Percentiles rank a stretch among this genome's conserved stretches.
Evolutionary conservation across 2,888 invertebrate species (phyloP).

Genomic region (Acleris cristana): DNA sequence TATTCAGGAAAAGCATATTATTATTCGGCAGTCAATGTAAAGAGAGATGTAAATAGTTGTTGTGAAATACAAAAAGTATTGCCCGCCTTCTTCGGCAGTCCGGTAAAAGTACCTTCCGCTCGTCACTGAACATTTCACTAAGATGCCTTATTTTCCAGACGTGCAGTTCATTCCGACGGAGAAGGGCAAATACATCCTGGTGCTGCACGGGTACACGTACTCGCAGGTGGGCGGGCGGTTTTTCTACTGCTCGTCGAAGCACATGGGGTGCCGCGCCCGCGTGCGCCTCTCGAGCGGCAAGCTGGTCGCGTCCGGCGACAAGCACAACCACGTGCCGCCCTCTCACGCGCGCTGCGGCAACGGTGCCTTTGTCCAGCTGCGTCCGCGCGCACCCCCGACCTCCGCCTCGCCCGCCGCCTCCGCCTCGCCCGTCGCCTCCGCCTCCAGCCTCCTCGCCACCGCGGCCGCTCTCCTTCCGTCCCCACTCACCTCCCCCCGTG

Average conservation of each 20-base stretch:
- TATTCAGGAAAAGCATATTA: no score
- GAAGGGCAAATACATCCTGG: slow-evolving; percentile 77
- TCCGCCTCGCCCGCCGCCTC: slow-evolving; percentile 42
- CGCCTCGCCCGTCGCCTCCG: slow-evolving; percentile 43
- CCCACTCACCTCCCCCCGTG: slow-evolving; percentile 60
- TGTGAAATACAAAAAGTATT: no score
- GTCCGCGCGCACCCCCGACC: slow-evolving; percentile 58
- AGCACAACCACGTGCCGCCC: slow-evolving; percentile 75
- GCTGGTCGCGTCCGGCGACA: slow-evolving; percentile 71
- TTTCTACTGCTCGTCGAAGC: slow-evolving; percentile 80
- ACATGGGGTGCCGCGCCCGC: slow-evolving; percentile 75
- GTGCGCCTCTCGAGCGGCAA: slow-evolving; percentile 70
- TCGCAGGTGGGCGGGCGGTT: slow-evolving; percentile 80
- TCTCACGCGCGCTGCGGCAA: slow-evolving; percentile 79
- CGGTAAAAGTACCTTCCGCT: no score
- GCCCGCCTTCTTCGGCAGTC: no score
- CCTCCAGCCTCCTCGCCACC: slow-evolving; percentile 44
- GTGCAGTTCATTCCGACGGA: slow-evolving; percentile 81
- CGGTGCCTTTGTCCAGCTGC: slow-evolving; percentile 76
- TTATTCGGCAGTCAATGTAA: no score
- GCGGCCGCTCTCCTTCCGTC: slow-evolving; percentile 58
- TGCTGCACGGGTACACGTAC: slow-evolving; percentile 76
- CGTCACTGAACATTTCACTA: not conserved
- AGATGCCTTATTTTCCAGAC: slow-evolving; percentile 60
- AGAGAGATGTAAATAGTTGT: no score